Conservation (phyloP, 2,113 vertebrate species). For the Oryzias javanicus region DNA sequence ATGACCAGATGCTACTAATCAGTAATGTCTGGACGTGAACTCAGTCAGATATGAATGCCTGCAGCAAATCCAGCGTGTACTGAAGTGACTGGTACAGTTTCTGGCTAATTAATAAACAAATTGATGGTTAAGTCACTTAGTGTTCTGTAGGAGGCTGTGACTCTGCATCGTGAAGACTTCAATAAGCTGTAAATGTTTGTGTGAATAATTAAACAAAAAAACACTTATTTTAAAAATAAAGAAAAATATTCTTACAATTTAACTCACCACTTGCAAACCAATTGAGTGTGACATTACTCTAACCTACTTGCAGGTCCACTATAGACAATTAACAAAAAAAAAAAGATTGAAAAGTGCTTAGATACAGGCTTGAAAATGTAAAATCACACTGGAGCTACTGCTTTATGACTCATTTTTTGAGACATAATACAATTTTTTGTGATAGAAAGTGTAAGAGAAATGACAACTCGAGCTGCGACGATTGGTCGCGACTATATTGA, state of each 20-base stretch:
- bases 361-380: no score
- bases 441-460: no score
- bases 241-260: no score
- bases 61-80: constrained; percentile 40
- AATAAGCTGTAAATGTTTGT: no score
- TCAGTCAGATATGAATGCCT: constrained; percentile 14
- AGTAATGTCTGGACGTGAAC: constrained; percentile 8
- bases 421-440: background rate
- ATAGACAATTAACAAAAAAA: background rate
- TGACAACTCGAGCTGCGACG: no score
- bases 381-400: constrained; percentile 8
- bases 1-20: constrained; percentile 56
- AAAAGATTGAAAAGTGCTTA: constrained; percentile 1
- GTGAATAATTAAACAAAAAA: no score
- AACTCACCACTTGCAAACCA: no score
- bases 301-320: no score
- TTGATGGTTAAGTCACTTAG: constrained; percentile 36
- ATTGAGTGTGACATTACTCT: no score
- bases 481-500: no score
- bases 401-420: constrained; percentile 10
- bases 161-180: no score
- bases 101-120: constrained; percentile 63
- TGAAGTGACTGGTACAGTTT: constrained; percentile 37
- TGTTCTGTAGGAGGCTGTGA: constrained; percentile 12
- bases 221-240: no score